Base-by-base conservation (phyloP, 1,140 invertebrate species). In the Hydropsyche tenuis region DNA sequence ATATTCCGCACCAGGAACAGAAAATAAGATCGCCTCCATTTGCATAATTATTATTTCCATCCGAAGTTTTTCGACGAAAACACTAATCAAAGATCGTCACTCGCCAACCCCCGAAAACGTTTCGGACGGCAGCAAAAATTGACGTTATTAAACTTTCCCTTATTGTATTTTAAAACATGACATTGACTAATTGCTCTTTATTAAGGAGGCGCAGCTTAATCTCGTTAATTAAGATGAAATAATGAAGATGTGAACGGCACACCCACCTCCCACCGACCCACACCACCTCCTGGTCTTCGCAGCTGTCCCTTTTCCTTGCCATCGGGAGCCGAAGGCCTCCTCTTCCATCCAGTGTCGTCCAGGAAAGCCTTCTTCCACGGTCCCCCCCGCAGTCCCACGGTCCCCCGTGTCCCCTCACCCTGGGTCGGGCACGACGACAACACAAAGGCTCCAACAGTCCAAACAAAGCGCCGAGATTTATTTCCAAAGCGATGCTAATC, bases 211-310 rank as follows among this genome's bases (percentile, higher is more conserved):
- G 71, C 60, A 53, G 74, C 74, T 73, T 77, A 77, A 77, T 77
- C 76, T 75, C 76, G 76, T 77, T 77, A 77, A 77, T 77, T 77
- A 77, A 77, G 76, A 77, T 77, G 76, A 77, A 75, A 77, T 74
- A 77, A 77, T 77, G 76, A 74, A 77, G 71, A 72, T 72, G 69
- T 60, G 73, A 71, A 74, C 64, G 53, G 66, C 16, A 37, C 53
- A 23, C 45, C 65, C 3, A 9, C 56, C 11, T 48, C 11, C 45
- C 45, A 3, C 16, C 25, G 23, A 6, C 45, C 45, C 46, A 16
- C 68, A 27, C 18, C 25, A 3, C 5, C 6, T 14, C 45, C 9
- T 9, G 30, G 2, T 42, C 30, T 20, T 46, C 48, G 25, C 25
- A 14, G 16, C 45, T 16, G 14, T 42, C 48, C 14, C 65, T 42